Conservation (phyloP, 2,888 invertebrate genomes). For the Andricus curvator region DNA sequence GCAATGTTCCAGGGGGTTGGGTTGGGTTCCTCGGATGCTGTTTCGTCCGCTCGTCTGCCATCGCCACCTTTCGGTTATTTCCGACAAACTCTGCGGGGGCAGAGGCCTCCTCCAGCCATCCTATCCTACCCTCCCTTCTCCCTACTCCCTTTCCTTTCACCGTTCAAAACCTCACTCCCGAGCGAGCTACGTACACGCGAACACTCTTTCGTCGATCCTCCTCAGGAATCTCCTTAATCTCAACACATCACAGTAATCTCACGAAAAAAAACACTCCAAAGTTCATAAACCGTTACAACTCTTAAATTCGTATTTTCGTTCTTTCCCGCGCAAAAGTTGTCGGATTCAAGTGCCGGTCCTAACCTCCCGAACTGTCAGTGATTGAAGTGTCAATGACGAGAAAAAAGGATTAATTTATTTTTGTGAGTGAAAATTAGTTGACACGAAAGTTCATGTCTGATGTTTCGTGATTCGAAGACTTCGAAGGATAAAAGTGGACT, state of each 20-base stretch:
- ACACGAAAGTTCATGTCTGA: neutral
- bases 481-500: neutral
- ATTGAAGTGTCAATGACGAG: neutral
- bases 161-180: conserved; percentile 45
- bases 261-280: neutral
- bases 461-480: neutral
- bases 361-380: conserved; percentile 4
- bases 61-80: conserved; percentile 67
- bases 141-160: neutral
- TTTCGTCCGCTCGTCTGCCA: conserved; percentile 38
- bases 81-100: conserved; percentile 78
- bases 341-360: neutral
- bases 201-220: conserved; percentile 61
- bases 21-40: conserved; percentile 47
- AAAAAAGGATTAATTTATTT: neutral
- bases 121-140: conserved; percentile 45
- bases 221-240: conserved; percentile 44
- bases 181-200: conserved; percentile 63
- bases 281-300: neutral
- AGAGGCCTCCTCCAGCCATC: conserved; percentile 64
- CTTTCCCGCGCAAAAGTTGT: neutral
- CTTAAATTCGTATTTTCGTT: neutral
- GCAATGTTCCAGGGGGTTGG: conserved; percentile 50
- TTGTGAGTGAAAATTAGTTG: neutral
- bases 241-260: neutral